Conservation (phyloP, 2,888 invertebrate species). For the Drosophila mimetica region DNA sequence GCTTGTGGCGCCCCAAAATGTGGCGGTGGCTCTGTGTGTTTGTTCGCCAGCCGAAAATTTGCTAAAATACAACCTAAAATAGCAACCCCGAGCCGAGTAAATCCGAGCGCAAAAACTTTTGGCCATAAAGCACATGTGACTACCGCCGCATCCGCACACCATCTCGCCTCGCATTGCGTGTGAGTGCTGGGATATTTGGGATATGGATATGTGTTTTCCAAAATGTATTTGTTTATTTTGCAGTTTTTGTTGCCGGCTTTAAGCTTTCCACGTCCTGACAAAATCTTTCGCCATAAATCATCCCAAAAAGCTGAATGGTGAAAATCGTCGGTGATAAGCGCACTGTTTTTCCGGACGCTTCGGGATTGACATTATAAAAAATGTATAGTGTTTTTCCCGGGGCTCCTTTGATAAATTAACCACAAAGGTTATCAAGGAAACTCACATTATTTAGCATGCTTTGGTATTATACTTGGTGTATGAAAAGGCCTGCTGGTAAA, state of each 20-base stretch:
- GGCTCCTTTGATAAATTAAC: slow-evolving; percentile 60
- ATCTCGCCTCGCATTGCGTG: slow-evolving; percentile 17
- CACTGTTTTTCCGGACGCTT: slow-evolving; percentile 30
- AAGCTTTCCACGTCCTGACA: slow-evolving; percentile 33
- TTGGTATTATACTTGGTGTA: background rate
- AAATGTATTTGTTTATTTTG: slow-evolving; percentile 43
- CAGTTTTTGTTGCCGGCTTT: slow-evolving; percentile 48
- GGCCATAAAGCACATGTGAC: slow-evolving; percentile 77
- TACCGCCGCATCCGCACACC: slow-evolving; percentile 30
- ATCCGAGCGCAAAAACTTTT: slow-evolving; percentile 37
- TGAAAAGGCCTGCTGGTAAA: background rate
- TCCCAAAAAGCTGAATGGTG: slow-evolving; percentile 50
- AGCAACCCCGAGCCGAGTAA: slow-evolving; percentile 20
- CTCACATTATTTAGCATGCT: no score
- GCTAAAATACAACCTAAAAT: slow-evolving; percentile 69
- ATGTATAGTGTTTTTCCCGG: slow-evolving; percentile 29
- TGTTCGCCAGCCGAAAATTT: slow-evolving; percentile 73
- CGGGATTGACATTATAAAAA: slow-evolving; percentile 52
- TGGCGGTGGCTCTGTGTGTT: slow-evolving; percentile 58
- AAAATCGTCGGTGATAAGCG: slow-evolving; percentile 64
- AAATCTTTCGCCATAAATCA: slow-evolving; percentile 65
- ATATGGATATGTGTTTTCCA: slow-evolving; percentile 10
- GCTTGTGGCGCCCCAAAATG: slow-evolving; percentile 61
- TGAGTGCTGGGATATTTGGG: no score
- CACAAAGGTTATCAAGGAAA: slow-evolving; percentile 7